Conservation (phyloP, 1,140 invertebrate genomes). For the Pogonus chalceus region DNA sequence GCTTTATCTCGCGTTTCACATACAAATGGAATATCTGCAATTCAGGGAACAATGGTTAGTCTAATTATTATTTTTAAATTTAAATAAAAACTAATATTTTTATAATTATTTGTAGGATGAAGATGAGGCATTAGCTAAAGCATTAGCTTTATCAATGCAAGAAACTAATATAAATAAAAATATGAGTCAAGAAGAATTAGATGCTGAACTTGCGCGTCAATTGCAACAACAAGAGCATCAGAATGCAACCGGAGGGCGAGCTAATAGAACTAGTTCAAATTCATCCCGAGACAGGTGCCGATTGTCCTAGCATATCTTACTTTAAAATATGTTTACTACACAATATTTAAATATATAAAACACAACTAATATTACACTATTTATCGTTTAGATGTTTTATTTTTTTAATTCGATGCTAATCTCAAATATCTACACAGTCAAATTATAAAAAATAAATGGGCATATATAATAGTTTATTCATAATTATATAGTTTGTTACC, state of each 20-base stretch:
- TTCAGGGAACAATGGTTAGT: conserved; percentile 53
- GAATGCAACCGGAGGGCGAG: conserved; percentile 2
- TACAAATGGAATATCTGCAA: conserved; percentile 23
- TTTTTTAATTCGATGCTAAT: no score
- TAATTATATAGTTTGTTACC: no score
- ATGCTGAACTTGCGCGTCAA: conserved; percentile 30
- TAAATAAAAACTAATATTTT: conserved; percentile 9
- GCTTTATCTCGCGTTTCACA: neutral
- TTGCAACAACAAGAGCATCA: conserved; percentile 29
- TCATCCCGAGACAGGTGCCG: neutral
- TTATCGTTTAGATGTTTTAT: no score
- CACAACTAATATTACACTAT: conserved; percentile 16
- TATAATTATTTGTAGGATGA: conserved; percentile 46
- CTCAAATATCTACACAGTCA: no score
- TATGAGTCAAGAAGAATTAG: conserved; percentile 30
- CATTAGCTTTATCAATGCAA: conserved; percentile 67
- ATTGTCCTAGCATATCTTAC: neutral
- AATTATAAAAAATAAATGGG: no score
- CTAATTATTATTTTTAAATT: neutral
- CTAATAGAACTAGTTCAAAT: neutral
- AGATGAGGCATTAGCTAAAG: conserved; percentile 77
- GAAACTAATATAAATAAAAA: conserved; percentile 27
- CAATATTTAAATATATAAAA: neutral
- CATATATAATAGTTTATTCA: no score
- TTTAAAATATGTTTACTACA: neutral